Evolutionary conservation across 2,797 vertebrate genomes (phyloP).

Genomic region (Hybognathus amarus): DNA sequence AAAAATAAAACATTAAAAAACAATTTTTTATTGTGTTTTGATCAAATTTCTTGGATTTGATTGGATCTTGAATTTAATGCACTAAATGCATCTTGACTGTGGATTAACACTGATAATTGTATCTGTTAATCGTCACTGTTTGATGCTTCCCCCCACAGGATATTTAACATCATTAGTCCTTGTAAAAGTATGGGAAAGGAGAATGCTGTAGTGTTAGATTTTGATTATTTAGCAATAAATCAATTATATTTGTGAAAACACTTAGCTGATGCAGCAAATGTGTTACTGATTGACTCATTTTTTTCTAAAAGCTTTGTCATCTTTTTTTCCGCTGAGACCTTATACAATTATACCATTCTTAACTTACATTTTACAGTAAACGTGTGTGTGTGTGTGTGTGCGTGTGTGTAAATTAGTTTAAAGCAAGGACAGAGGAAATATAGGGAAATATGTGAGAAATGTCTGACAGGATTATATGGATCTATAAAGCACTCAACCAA

Average conservation of each 20-base stretch:
- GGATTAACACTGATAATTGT: background rate
- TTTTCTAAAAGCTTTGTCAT: slow-evolving; percentile 78
- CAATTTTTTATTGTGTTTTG: no score
- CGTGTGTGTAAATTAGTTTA: slow-evolving; percentile 11
- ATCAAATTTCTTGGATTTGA: no score
- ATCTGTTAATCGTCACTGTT: background rate
- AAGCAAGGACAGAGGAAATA: background rate
- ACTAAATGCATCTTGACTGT: no score
- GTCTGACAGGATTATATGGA: slow-evolving; percentile 36
- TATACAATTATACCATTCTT: slow-evolving; percentile 44
- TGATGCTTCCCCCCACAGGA: background rate
- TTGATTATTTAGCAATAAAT: slow-evolving; percentile 62
- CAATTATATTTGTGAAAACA: slow-evolving; percentile 51
- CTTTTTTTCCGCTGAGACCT: slow-evolving; percentile 67
- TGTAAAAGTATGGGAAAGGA: slow-evolving; percentile 3
- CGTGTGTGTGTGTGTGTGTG: background rate
- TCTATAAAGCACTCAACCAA: slow-evolving; percentile 39
- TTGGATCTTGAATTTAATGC: no score
- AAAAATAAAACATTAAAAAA: no score
- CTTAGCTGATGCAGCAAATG: slow-evolving; percentile 75
- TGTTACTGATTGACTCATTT: slow-evolving; percentile 70
- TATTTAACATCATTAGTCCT: background rate
- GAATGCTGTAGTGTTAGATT: slow-evolving; percentile 34
- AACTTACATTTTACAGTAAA: slow-evolving; percentile 10
- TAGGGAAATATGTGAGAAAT: slow-evolving; percentile 1